phyloP scores from a whole-genome alignment of 2,113 vertebrate genomes.

The Perognathus longimembris region DNA sequence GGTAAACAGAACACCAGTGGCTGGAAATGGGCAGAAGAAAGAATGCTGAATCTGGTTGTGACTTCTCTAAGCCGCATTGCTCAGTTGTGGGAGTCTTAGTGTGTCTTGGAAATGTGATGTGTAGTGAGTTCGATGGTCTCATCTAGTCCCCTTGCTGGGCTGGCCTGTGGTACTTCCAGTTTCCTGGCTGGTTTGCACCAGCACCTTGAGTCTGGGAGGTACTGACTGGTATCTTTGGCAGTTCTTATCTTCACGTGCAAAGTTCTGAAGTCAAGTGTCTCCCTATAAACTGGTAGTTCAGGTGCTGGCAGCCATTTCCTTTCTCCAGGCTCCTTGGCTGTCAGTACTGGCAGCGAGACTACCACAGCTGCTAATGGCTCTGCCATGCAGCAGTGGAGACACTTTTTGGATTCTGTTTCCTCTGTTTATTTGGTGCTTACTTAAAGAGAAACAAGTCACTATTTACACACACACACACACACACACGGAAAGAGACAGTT shows the following conservation, averaged over 20 bases:
- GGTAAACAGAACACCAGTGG: background rate
- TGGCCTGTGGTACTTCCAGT: too few relatives aligned
- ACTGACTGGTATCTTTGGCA: conserved; percentile 70
- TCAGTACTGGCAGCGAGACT: conserved; percentile 37
- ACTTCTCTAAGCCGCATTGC: background rate
- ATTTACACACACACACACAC: background rate
- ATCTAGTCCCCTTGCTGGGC: background rate
- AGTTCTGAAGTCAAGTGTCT: conserved; percentile 67
- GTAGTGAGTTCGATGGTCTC: background rate
- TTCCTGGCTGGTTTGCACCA: background rate
- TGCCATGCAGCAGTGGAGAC: conserved; percentile 53
- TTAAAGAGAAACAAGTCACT: background rate
- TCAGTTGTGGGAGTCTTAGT: background rate
- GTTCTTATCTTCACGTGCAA: conserved; percentile 68
- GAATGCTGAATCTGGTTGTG: background rate
- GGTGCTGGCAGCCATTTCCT: conserved; percentile 71
- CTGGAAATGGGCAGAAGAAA: too few relatives aligned
- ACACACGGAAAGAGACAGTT: background rate
- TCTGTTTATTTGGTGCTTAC: conserved; percentile 43
- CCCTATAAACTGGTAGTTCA: conserved; percentile 33
- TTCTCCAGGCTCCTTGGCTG: conserved; percentile 63
- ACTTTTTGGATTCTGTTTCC: background rate
- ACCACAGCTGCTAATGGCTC: conserved; percentile 16
- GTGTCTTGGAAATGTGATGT: background rate
- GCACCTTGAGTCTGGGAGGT: background rate